Evolutionary conservation across 2,113 vertebrate genomes (phyloP).

Genomic region (Limnothrissa miodon): DNA sequence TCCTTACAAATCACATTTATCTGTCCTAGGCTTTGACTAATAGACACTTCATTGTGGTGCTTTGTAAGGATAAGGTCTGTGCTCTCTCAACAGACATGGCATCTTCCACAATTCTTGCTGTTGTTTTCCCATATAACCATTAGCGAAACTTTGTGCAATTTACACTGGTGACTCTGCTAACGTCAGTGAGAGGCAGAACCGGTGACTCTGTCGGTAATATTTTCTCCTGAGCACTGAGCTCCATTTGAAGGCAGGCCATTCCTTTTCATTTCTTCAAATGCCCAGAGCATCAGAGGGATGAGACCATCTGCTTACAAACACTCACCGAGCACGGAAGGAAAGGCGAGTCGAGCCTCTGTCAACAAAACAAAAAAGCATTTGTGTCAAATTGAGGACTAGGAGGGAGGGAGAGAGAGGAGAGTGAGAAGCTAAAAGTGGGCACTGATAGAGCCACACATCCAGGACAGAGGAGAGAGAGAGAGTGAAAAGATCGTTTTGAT

Average conservation of each 20-base stretch:
- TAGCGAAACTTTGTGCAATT: not conserved
- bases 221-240: not conserved
- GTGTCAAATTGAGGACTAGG: not conserved
- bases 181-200: not conserved
- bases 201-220: not conserved
- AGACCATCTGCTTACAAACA: not conserved
- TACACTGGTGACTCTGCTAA: not conserved
- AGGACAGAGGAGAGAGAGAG: not conserved
- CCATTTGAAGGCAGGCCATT: not conserved
- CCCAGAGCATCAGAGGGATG: not conserved
- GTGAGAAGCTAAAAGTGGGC: not conserved
- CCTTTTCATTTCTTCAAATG: not conserved
- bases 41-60: not conserved
- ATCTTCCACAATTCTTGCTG: not conserved
- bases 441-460: not conserved
- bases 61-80: not conserved
- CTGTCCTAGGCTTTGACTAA: not conserved
- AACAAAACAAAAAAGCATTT: not conserved
- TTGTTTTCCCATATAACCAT: not conserved
- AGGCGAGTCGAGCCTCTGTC: not conserved
- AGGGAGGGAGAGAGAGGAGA: not conserved
- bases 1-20: not conserved
- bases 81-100: not conserved
- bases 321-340: not conserved
- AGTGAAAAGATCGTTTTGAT: conserved; percentile 15